Percentiles rank a stretch among this genome's conserved stretches.
Conservation (phyloP, 2,113 vertebrate species). For the Kryptolebias marmoratus region DNA sequence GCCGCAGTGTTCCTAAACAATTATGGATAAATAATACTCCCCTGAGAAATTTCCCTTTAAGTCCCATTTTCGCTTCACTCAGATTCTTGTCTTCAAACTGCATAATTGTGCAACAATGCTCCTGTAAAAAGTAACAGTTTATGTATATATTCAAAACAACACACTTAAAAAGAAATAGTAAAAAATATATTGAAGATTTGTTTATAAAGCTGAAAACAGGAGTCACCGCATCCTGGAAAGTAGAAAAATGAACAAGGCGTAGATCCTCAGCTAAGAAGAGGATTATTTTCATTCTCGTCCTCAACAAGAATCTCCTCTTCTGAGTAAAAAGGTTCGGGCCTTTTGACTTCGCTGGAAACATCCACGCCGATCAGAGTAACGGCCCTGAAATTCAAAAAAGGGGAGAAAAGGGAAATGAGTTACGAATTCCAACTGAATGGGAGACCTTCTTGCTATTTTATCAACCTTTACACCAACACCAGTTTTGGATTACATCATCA, state of each 20-base stretch:
- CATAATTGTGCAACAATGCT: too few relatives aligned
- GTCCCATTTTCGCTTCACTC: too few relatives aligned
- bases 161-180: not conserved
- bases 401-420: constrained; percentile 1
- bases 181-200: not conserved
- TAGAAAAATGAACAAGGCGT: constrained; percentile 2
- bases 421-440: constrained; percentile 2
- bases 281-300: constrained; percentile 36
- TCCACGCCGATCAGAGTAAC: constrained; percentile 59
- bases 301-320: constrained; percentile 46
- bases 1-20: too few relatives aligned
- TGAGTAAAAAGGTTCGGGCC: constrained; percentile 35
- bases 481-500: not conserved
- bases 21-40: too few relatives aligned
- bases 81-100: not conserved
- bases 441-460: not conserved
- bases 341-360: constrained; percentile 34
- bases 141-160: not conserved
- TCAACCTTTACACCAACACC: too few relatives aligned
- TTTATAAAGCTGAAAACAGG: not conserved
- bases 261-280: constrained; percentile 36
- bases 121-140: too few relatives aligned
- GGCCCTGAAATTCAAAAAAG: constrained; percentile 50
- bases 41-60: too few relatives aligned
- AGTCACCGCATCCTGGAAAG: not conserved